Evolutionary conservation across 2,797 vertebrate genomes (phyloP).

Genomic region (Craterocephalus amniculus): DNA sequence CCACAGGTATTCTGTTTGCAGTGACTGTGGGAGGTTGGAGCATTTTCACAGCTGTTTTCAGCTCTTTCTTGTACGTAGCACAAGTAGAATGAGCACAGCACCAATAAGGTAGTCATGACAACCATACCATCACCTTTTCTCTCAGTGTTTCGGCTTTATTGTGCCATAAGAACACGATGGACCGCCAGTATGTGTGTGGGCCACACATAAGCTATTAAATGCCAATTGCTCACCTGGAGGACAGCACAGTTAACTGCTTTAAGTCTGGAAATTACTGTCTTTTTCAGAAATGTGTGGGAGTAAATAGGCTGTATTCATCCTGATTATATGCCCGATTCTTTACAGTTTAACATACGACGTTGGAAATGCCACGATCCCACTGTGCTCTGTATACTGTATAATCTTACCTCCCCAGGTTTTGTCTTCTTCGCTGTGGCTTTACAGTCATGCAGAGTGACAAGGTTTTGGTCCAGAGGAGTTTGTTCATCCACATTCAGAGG

Average conservation of each 20-base stretch:
- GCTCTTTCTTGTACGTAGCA: constrained; percentile 20
- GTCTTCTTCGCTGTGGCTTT: constrained; percentile 85
- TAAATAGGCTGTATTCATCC: constrained; percentile 46
- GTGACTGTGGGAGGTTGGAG: neutral
- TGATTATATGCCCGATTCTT: constrained; percentile 53
- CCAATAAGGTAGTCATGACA: constrained; percentile 63
- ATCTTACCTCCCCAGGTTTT: constrained; percentile 81
- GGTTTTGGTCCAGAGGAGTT: constrained; percentile 81
- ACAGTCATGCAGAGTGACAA: constrained; percentile 81
- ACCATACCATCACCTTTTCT: constrained; percentile 54
- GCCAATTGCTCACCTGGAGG: constrained; percentile 40
- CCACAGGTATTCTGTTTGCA: constrained; percentile 3
- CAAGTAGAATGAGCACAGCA: constrained; percentile 29
- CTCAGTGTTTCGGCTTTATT: constrained; percentile 38
- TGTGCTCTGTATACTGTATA: neutral
- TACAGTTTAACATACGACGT: constrained; percentile 31
- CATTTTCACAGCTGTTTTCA: constrained; percentile 23
- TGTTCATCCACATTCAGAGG: constrained; percentile 83
- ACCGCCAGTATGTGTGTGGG: constrained; percentile 8
- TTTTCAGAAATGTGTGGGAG: constrained; percentile 53
- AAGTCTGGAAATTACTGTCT: constrained; percentile 61
- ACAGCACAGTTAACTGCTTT: constrained; percentile 39
- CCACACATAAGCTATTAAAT: constrained; percentile 32
- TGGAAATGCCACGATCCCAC: neutral
- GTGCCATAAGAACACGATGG: constrained; percentile 27